Base-by-base conservation (phyloP, 2,113 vertebrate genomes). In the Sorex araneus region DNA sequence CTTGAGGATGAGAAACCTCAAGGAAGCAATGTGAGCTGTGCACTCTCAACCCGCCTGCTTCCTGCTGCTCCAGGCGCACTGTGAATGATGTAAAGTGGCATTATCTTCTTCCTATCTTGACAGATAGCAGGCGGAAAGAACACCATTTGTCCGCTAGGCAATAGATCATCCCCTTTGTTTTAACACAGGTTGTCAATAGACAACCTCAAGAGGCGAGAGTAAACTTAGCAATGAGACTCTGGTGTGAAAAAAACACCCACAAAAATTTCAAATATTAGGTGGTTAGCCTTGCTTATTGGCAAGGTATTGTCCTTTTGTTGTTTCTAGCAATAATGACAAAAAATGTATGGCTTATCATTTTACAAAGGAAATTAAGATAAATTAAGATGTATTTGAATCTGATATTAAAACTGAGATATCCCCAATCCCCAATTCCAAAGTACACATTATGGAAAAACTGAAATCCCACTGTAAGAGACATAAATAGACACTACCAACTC, bases 21-120 rank as follows among this genome's bases (percentile, higher is more conserved):
- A 97, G 97, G 96, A 97, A 98, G 96, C 95, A 94, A 95, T 96
- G 97, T 97, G 97, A 97, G 87, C 89, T 8, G 74, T 97, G 96
- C 95, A 95, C 97, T 97, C 90, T 96, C 90, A 97, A 96, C 90
- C 94, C 15, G 9, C 23, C 27, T 18, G 83, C 93, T 97, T 98
- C 97, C 98, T 97, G 96, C 84, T 86, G 90, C 91, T 94, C 79
- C 60, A 63, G 90, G 69, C 94, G 93, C 87, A 54, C 40, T 27
- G 79, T 76, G 93, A 94, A 94, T 91, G 97, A 90, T 30, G 60
- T 60, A 93, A 94, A 93, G 18, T 80, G 75, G 84, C 93, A 88
- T 94, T 97, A 94, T 95, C 92, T 91, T 89, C 66, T 43, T 89
- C 83, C 28, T 78, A 85, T 94, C 75, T 85, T 94, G 87, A 97